Percentiles rank a stretch among this genome's conserved stretches.
Conservation (phyloP, 2,113 vertebrate genomes). For the Pelobates fuscus region DNA sequence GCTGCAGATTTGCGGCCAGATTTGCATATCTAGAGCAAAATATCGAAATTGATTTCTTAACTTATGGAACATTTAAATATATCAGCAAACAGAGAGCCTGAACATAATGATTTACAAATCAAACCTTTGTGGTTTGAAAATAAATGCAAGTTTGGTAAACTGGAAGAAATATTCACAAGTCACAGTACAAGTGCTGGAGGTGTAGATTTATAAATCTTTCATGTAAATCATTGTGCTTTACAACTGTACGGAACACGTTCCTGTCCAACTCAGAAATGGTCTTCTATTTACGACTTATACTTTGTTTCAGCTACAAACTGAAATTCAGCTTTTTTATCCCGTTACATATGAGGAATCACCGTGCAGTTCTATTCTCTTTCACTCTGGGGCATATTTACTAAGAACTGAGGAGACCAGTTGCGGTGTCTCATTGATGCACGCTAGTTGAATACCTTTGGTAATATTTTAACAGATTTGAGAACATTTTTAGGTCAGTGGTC, state of each 20-base stretch:
- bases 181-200: slow-evolving; percentile 68
- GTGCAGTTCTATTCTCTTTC: no score
- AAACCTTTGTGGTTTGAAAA: slow-evolving; percentile 79
- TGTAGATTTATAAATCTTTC: slow-evolving; percentile 79
- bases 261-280: slow-evolving; percentile 22
- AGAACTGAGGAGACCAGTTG: no score
- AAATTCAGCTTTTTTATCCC: no score
- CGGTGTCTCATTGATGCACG: no score
- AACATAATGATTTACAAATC: slow-evolving; percentile 83
- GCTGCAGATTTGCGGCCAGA: slow-evolving; percentile 64
- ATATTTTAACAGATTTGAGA: no score
- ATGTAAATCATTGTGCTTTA: slow-evolving; percentile 84
- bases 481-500: no score
- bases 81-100: slow-evolving; percentile 78
- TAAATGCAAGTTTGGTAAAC: slow-evolving; percentile 82
- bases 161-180: slow-evolving; percentile 77
- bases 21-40: slow-evolving; percentile 62
- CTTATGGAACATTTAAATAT: slow-evolving; percentile 70
- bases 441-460: no score
- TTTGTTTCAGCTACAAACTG: slow-evolving; percentile 2
- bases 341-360: no score
- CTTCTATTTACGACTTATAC: slow-evolving; percentile 25
- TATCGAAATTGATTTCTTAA: slow-evolving; percentile 68
- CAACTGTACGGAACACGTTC: slow-evolving; percentile 15
- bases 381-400: no score